Conservation (phyloP, 2,888 invertebrate genomes). For the Clitarchus hookeri region DNA sequence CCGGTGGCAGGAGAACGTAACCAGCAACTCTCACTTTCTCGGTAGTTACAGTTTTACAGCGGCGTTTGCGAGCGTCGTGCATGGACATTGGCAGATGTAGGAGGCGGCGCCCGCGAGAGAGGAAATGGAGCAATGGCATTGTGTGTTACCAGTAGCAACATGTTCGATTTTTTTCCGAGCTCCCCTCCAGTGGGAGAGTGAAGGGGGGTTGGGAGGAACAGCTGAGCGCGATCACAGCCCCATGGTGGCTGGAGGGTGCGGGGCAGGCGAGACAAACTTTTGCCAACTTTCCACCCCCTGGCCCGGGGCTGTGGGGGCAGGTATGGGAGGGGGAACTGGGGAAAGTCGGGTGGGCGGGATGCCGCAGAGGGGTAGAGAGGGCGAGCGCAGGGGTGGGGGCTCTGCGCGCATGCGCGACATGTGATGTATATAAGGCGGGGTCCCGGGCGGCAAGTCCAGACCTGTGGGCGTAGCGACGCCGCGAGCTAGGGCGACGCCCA, state of each 20-base stretch:
- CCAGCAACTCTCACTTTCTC: no score
- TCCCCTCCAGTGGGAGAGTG: not conserved
- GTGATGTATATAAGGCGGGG: not conserved
- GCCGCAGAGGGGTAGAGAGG: not conserved
- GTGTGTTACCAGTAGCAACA: constrained; percentile 14
- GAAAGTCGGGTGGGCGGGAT: constrained; percentile 37
- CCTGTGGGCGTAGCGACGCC: constrained; percentile 21
- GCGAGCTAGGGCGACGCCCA: constrained; percentile 28
- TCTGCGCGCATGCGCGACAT: constrained; percentile 1
- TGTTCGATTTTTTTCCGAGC: not conserved
- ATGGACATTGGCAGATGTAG: not conserved
- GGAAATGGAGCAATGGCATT: constrained; percentile 14
- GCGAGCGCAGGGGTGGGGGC: constrained; percentile 21
- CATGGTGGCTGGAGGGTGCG: not conserved
- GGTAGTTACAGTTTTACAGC: no score
- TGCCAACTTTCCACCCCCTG: constrained; percentile 26
- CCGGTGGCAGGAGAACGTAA: no score
- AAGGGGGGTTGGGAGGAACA: not conserved
- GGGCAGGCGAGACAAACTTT: constrained; percentile 30
- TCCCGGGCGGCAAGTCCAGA: constrained; percentile 5
- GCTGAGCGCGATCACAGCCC: constrained; percentile 6
- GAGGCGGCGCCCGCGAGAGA: not conserved
- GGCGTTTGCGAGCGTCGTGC: not conserved
- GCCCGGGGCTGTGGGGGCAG: not conserved
- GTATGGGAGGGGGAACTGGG: constrained; percentile 23